Conservation (phyloP, 2,888 invertebrate genomes). For the Sturmia bella region DNA sequence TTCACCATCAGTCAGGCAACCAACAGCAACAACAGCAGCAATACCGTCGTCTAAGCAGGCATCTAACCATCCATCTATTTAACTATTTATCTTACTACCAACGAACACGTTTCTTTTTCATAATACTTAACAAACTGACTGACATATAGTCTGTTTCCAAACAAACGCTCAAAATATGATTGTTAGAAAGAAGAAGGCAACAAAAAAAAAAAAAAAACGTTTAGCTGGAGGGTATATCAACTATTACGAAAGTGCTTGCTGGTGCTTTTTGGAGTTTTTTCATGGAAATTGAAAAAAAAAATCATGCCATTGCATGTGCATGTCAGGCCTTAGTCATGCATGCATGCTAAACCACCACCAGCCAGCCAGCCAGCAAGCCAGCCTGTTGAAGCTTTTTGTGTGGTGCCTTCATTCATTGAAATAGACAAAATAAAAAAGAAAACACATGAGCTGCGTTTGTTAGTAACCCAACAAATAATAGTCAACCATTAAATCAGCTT, state of each 20-base stretch:
- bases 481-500: slow-evolving; percentile 52
- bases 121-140: slow-evolving; percentile 10
- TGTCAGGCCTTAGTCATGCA: slow-evolving; percentile 37
- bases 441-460: slow-evolving; percentile 33
- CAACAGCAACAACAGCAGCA: background rate
- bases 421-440: background rate
- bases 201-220: slow-evolving; percentile 21
- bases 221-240: slow-evolving; percentile 61
- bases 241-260: slow-evolving; percentile 70
- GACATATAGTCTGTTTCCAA: slow-evolving; percentile 45
- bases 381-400: slow-evolving; percentile 38
- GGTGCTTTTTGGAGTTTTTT: slow-evolving; percentile 28
- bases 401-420: slow-evolving; percentile 48
- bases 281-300: slow-evolving; percentile 5
- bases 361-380: background rate
- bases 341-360: slow-evolving; percentile 22
- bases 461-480: slow-evolving; percentile 46
- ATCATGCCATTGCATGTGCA: slow-evolving; percentile 48
- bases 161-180: slow-evolving; percentile 46
- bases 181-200: slow-evolving; percentile 12
- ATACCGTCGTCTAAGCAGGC: slow-evolving; percentile 1
- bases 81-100: slow-evolving; percentile 29
- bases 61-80: slow-evolving; percentile 20
- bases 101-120: no score
- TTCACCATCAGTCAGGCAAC: slow-evolving; percentile 1